Base-by-base conservation (phyloP, 2,888 invertebrate species). In the Beris morrisii region DNA sequence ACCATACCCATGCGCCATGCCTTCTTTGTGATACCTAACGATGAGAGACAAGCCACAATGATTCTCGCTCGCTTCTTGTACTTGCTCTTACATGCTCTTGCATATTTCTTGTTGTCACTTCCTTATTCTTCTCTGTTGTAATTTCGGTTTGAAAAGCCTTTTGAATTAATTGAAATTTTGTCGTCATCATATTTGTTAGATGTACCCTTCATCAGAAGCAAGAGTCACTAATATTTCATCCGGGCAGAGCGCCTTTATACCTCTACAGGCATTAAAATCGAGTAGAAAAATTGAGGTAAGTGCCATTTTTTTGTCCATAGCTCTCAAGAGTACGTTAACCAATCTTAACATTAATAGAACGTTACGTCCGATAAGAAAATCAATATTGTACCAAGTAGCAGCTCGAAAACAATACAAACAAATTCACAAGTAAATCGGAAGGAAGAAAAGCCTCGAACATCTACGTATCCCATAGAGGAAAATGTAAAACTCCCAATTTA, bases 241-340 rank as follows among this genome's bases (percentile, higher is more conserved):
- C 6, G 74, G 74, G 66, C 73, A 73, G 28, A 73, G 83, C 31
- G 79, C 84, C 0, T 85, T 85, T 69, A 83, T 85, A 38, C 86
- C 85, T 0, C 75, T 85, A 15, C 85, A 85, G 74, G 85, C 83
- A 4, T 79, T 84, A 50, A 84, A 83, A 13, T 61, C 61, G 7
- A 38, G 7, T 13, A 61, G 50, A 15, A 61, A 61, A 22, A 32
- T 4, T 15, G 61, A 52, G 11, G 61, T 61, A 52, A 58, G 56
- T 56, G n/a, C 5, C 15, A 15, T 44, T 3, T 44, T 44, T 12
- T 44, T 44, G 44, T 44, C 4, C 3, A 44, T 44, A 9, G 44
- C 44, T 44, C 9, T 44, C 44, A 1, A 44, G 44, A 44, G n/a
- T 44, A 3, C 44, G 4, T 12, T 12, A 44, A 44, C n/a, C 2